These are phyloP conservation scores for Halocynthia roretzi DNA, from an alignment of 23 tunicate genomes.

Conservation along the genomic window DNA sequence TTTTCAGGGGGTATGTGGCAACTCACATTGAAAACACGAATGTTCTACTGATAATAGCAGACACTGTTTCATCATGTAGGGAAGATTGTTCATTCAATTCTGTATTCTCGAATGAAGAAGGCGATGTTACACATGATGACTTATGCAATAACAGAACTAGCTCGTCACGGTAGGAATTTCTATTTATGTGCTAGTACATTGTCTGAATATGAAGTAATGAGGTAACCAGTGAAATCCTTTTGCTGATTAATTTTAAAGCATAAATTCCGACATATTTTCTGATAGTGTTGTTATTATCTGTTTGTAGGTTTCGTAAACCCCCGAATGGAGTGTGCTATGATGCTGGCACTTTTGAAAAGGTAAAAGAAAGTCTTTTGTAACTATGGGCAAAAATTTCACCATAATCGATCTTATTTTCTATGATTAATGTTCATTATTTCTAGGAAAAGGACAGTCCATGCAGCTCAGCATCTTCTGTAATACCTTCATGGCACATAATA, in stretches of 20 bases:
- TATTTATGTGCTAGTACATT: too few species aligned
- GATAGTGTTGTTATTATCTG: background rate
- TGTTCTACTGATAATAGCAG: background rate
- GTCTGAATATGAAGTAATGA: too few species aligned
- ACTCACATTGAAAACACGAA: constrained; percentile 6
- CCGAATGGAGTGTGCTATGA: constrained; percentile 4
- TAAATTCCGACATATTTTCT: too few species aligned
- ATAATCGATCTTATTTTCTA: background rate
- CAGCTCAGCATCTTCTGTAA: constrained; percentile 1
- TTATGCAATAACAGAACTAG: constrained; percentile 3
- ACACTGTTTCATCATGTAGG: background rate
- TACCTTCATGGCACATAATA: background rate
- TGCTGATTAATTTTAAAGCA: too few species aligned
- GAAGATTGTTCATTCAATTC: background rate
- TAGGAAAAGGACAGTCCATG: constrained; percentile 26
- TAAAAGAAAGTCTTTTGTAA: background rate
- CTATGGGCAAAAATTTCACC: background rate
- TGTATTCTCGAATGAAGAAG: background rate
- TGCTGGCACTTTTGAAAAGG: background rate
- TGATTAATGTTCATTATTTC: constrained; percentile 1
- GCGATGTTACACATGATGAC: constrained; percentile 14
- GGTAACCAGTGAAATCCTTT: too few species aligned
- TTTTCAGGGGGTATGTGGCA: background rate
- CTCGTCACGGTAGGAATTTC: background rate
- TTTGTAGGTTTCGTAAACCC: constrained; percentile 17